Base-by-base conservation (phyloP, 2,113 vertebrate species). In the Macquaria australasica region DNA sequence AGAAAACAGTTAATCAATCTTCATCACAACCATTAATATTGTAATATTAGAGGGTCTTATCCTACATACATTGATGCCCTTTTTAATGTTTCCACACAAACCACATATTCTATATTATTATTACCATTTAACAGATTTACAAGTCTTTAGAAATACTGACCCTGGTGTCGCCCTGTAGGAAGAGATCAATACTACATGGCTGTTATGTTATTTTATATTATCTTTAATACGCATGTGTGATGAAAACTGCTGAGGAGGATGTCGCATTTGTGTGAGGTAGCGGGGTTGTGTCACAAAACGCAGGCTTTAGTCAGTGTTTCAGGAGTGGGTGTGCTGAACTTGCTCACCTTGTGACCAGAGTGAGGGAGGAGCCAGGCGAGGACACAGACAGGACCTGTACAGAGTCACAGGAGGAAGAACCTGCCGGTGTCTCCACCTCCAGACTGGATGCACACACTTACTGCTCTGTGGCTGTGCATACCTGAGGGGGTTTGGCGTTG, bases 1-100 rank as follows among this genome's bases (percentile, higher is more conserved):
- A 94, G 94, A 95, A 96, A 96, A 96, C 94, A 95, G 74, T 95
- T 94, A 91, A 96, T 96, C 94, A 95, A 95, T 96, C 95, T 95
- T 95, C 91, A 92, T 95, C 94, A 93, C 82, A 77, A 85, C 81
- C 86, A 85, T 91, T 93, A 92, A 86, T 89, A 87, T 74, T 92
- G 90, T 87, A 91, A 89, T 89, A 82, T 91, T 91, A 88, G 86
- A 79, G 75, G 55, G 34, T 48, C 80, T 91, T 87, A 87, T 94
- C 72, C 63, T 81, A 69, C 70, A 67, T 79, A 82, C 78, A 77
- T 60, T 79, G 71, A 77, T 73, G 39, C 10, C 16, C 50, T 48
- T 72, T 78, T 58, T 78, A 80, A 79, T 78, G 75, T 74, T 79
- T 73, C 74, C 81, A 68, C 43, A 62, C 53, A 60, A 83, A 81